Conservation (phyloP, 64 coral and sea anemone species). For the Astreopora myriophthalma region DNA sequence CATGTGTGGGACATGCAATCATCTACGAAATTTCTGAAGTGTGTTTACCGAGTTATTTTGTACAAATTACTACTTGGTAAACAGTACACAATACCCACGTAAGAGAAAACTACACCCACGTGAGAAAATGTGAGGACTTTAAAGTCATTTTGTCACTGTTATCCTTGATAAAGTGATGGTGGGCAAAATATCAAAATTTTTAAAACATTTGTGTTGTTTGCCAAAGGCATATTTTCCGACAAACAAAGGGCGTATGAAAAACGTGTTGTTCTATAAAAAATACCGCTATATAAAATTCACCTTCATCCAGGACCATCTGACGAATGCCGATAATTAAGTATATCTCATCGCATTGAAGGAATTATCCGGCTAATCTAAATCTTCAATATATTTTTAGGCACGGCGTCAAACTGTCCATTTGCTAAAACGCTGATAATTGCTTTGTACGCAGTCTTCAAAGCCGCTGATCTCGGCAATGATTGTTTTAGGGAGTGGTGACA, state of each 20-base stretch:
- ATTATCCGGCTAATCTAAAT: background rate
- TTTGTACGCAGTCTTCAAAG: background rate
- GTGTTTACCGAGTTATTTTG: background rate
- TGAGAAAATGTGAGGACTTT: background rate
- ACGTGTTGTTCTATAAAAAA: background rate
- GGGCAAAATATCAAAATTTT: background rate
- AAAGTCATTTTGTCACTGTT: background rate
- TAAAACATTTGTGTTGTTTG: background rate
- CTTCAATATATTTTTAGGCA: conserved; percentile 10
- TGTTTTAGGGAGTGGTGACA: background rate
- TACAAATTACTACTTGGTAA: background rate
- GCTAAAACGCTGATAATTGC: background rate
- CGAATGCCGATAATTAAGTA: background rate
- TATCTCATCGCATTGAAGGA: background rate
- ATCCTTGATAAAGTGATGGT: background rate
- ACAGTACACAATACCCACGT: background rate
- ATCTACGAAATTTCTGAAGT: background rate
- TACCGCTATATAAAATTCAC: background rate
- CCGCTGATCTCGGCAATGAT: background rate
- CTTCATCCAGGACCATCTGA: background rate
- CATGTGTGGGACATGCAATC: background rate
- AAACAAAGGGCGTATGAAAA: background rate
- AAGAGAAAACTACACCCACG: background rate
- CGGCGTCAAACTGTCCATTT: conserved; percentile 15
- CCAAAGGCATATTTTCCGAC: background rate